Conservation (phyloP, 64 coral and sea anemone genomes). For the Trachythela sp. region DNA sequence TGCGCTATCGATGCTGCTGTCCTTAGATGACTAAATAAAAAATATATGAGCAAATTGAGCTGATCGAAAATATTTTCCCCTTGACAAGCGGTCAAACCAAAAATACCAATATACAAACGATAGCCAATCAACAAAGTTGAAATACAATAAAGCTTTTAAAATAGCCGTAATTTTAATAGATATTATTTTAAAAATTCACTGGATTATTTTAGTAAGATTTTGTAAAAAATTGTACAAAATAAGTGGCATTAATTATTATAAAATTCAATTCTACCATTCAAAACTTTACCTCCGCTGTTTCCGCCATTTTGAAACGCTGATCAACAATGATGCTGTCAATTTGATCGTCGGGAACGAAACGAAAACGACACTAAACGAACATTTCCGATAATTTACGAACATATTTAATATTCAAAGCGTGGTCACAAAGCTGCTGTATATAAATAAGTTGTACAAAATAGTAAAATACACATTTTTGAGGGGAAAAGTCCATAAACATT, state of each 20-base stretch:
- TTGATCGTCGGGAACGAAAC: background rate
- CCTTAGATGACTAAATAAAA: slow-evolving; percentile 2
- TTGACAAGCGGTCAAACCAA: slow-evolving; percentile 23
- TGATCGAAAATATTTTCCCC: background rate
- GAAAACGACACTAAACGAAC: background rate
- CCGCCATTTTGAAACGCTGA: slow-evolving; percentile 24
- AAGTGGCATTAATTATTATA: background rate
- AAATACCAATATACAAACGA: background rate
- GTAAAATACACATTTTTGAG: no score
- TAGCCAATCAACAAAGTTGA: background rate
- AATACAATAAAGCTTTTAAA: background rate
- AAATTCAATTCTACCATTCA: background rate
- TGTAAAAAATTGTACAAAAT: slow-evolving; percentile 6
- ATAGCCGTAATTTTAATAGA: background rate
- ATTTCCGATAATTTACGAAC: background rate
- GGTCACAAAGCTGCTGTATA: background rate
- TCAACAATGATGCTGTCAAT: background rate
- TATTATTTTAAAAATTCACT: background rate
- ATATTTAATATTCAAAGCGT: background rate
- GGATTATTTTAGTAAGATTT: background rate
- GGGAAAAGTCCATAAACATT: no score
- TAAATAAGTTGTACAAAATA: no score
- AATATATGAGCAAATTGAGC: background rate
- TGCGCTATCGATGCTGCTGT: background rate
- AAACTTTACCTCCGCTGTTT: slow-evolving; percentile 7